phyloP scores from a whole-genome alignment of 2,888 invertebrate species.

The Didymodactylos carnosus region DNA sequence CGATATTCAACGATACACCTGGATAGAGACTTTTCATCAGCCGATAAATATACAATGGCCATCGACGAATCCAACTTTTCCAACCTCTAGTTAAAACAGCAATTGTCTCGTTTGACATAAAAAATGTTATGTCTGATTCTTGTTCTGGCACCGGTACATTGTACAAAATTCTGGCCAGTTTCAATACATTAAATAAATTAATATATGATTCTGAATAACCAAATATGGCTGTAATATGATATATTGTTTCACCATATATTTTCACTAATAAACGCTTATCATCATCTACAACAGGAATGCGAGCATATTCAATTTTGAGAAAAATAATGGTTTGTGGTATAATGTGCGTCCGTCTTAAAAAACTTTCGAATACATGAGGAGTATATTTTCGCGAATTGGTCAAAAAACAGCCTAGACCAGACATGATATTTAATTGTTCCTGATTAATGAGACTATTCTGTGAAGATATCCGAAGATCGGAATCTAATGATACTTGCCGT shows the following conservation, averaged over 20 bases:
- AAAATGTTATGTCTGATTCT: neutral
- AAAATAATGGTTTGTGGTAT: neutral
- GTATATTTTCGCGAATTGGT: neutral
- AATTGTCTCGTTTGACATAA: neutral
- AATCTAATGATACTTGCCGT: neutral
- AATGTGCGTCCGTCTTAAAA: neutral
- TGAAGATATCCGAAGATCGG: neutral
- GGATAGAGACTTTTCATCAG: neutral
- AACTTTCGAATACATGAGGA: neutral
- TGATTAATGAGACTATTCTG: neutral
- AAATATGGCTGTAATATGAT: neutral
- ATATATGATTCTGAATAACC: neutral
- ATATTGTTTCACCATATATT: neutral
- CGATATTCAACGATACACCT: neutral
- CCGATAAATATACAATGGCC: neutral
- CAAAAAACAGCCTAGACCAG: neutral
- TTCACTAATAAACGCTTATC: neutral
- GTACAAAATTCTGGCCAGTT: neutral
- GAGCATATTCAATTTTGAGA: neutral
- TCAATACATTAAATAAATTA: neutral
- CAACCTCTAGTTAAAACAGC: neutral
- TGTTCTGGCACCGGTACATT: neutral
- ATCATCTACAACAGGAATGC: neutral
- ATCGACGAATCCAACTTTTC: neutral
- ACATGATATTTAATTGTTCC: neutral